A percentile compares a stretch with the other conserved stretches of the same genome.
Conservation (phyloP, 2,113 vertebrate genomes). For the Clupea harengus region DNA sequence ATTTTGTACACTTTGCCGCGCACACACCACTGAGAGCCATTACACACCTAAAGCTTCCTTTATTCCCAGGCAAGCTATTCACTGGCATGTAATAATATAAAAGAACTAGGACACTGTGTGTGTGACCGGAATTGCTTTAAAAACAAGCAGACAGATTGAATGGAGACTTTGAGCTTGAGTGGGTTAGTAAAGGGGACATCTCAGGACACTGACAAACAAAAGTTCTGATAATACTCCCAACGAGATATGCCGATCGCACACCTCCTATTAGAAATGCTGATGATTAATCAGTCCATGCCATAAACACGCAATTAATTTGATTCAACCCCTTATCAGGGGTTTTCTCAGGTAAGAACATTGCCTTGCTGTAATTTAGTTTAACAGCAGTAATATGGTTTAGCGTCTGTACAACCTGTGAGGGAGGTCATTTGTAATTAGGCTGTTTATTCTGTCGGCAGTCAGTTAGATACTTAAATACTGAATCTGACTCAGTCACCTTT, state of each 20-base stretch:
- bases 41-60: not conserved
- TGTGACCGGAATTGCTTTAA: not conserved
- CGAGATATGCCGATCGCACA: not conserved
- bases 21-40: not conserved
- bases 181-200: not conserved
- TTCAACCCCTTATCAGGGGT: not conserved
- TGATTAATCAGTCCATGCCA: too few relatives aligned
- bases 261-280: not conserved
- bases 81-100: not conserved
- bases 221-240: not conserved
- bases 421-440: not conserved
- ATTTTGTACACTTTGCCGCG: too few relatives aligned
- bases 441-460: not conserved
- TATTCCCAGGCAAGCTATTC: not conserved
- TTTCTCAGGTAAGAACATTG: too few relatives aligned
- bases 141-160: not conserved
- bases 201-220: not conserved
- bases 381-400: not conserved
- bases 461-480: not conserved
- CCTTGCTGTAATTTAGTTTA: not conserved
- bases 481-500: not conserved
- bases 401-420: not conserved
- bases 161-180: not conserved
- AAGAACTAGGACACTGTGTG: not conserved
- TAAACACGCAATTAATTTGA: not conserved